Base-by-base conservation (phyloP, 1,140 invertebrate genomes). In the Ceratina australensis region DNA sequence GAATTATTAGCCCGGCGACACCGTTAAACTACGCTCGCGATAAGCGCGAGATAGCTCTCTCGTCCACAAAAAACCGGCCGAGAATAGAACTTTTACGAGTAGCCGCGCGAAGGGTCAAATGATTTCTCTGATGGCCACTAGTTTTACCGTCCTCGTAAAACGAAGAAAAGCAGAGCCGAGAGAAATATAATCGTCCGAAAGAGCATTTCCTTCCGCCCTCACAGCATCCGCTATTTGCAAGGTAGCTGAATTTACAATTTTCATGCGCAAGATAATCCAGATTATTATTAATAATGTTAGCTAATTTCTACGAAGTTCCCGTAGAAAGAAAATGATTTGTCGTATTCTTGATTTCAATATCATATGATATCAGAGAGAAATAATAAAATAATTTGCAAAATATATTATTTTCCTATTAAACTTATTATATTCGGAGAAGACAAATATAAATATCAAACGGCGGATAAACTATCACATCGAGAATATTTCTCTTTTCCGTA, bases 141-240 rank as follows among this genome's bases (percentile, higher is more conserved):
- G 56, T 24, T 76, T 60, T 33, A 24, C 47, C 22, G 24, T 15
- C 59, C 47, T 49, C 22, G 49, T 72, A 78, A 78, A 72, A 13
- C 49, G 22, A 20, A 16, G 33, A 20, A 47, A 57, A 56, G 18
- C 20, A 60, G 2, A 1, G 8, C 3, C 16, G 50, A 16, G n/a
- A 67, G 33, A 59, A 67, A 75, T 28, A 56, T 22, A 49, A 54
- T 42, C 16, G 52, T 57, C 22, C 12, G 18, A 50, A 8, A 52
- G 4, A n/a, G 1, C 4, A 1, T 13, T 65, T 60, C 42, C 47
- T 33, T 56, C 13, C 20, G 15, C n/a, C 22, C 3, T 16, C 2
- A 7, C 33, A 33, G 33, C 10, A 2, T 10, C 5, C 33, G 5
- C 33, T 42, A 42, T 42, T 42, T 42, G 8, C 5, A 42, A 0